These are phyloP conservation scores for Sarcophaga subvicina DNA, from an alignment of 2,888 invertebrate species.

Conservation along the genomic window DNA sequence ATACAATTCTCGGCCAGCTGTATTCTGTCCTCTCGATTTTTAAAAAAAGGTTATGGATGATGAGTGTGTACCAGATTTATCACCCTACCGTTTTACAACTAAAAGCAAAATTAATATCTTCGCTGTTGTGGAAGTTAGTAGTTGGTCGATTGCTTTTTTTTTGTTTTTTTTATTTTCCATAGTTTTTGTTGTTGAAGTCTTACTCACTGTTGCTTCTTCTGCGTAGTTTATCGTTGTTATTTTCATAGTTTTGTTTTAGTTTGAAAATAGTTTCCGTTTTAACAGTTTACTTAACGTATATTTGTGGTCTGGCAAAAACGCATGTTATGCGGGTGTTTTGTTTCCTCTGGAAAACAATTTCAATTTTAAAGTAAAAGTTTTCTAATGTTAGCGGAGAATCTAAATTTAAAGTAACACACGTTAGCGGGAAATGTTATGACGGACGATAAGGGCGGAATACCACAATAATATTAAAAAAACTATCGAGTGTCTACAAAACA, in stretches of 20 bases:
- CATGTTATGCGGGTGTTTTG: constrained; percentile 45
- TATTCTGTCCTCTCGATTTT: too few relatives aligned
- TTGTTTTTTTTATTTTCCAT: too few relatives aligned
- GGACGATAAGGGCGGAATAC: too few relatives aligned
- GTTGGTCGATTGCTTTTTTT: too few relatives aligned
- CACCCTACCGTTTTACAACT: background rate
- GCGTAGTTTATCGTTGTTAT: background rate
- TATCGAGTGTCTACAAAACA: too few relatives aligned
- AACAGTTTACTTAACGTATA: constrained; percentile 51
- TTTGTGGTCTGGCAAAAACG: constrained; percentile 39
- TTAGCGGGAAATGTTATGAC: background rate
- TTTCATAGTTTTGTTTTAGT: constrained; percentile 9
- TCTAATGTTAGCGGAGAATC: constrained; percentile 18
- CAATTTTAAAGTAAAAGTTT: constrained; percentile 40
- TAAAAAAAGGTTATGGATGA: too few relatives aligned
- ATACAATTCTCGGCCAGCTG: too few relatives aligned
- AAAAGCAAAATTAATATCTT: background rate
- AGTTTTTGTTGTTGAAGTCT: background rate
- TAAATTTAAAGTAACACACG: too few relatives aligned
- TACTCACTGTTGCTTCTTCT: background rate
- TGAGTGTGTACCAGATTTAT: too few relatives aligned
- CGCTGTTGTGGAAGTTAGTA: too few relatives aligned
- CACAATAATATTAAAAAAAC: background rate
- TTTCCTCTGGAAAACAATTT: constrained; percentile 5
- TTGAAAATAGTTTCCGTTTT: constrained; percentile 49